phyloP scores from a whole-genome alignment of 37 sponge, comb jelly and placozoan species.

The Bolinopsis microptera region DNA sequence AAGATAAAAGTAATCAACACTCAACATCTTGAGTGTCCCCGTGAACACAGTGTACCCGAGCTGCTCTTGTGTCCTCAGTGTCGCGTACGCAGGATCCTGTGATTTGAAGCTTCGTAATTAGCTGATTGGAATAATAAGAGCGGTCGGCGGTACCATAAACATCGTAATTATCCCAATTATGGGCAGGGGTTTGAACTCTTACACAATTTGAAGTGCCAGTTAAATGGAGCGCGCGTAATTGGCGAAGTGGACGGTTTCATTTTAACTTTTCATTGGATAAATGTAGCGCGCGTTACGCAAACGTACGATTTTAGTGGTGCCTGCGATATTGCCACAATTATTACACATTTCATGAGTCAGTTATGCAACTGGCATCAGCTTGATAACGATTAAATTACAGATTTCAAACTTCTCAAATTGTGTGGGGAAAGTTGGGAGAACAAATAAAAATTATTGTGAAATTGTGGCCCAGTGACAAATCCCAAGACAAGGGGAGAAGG shows the following conservation, averaged over 20 bases:
- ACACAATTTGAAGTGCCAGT: neutral
- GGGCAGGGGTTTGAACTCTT: neutral
- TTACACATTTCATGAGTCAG: too few relatives aligned
- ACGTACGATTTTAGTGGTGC: too few relatives aligned
- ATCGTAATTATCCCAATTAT: neutral
- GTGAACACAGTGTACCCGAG: conserved; percentile 53
- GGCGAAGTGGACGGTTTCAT: neutral
- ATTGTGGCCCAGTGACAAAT: too few relatives aligned
- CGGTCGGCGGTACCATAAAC: neutral
- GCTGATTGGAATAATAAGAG: neutral
- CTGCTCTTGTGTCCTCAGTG: conserved; percentile 43
- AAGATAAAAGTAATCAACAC: conserved; percentile 39
- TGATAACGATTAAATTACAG: too few relatives aligned
- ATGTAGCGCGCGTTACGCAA: neutral
- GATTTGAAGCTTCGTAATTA: neutral
- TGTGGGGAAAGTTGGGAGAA: too few relatives aligned
- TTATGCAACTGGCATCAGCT: too few relatives aligned
- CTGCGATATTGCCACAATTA: too few relatives aligned
- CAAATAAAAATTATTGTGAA: too few relatives aligned
- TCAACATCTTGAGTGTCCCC: neutral
- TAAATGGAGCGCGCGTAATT: neutral
- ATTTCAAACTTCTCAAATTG: too few relatives aligned
- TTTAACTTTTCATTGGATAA: neutral
- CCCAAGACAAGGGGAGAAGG: too few relatives aligned
- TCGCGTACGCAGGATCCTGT: conserved; percentile 61